These are phyloP conservation scores for Horisme vitalbata DNA, from an alignment of 2,888 invertebrate species.

Conservation along the genomic window DNA sequence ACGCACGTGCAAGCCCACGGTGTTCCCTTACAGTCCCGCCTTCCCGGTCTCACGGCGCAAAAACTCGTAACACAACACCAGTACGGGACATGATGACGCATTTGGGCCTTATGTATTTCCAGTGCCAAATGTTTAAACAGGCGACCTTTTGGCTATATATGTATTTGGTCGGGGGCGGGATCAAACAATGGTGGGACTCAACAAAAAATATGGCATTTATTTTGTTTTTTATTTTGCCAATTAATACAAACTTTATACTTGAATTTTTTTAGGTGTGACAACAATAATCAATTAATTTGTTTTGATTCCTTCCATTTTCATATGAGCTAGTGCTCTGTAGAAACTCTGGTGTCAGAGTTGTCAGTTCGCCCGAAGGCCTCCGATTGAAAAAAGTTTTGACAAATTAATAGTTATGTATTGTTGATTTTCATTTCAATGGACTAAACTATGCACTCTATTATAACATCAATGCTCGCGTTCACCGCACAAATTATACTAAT, in stretches of 20 bases:
- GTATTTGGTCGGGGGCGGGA: slow-evolving; percentile 14
- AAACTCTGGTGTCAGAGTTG: too few species aligned
- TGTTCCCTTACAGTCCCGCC: slow-evolving; percentile 78
- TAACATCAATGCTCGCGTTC: slow-evolving; percentile 38
- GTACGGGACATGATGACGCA: slow-evolving; percentile 37
- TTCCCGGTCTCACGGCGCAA: slow-evolving; percentile 46
- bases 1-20: slow-evolving; percentile 72
- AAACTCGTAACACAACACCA: slow-evolving; percentile 68
- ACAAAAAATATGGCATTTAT: too few species aligned
- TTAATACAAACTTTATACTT: too few species aligned
- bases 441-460: slow-evolving; percentile 10
- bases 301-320: too few species aligned
- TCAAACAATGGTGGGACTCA: too few species aligned
- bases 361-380: background rate
- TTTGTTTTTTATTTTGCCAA: too few species aligned
- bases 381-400: background rate
- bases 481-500: slow-evolving; percentile 72
- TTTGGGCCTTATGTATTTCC: slow-evolving; percentile 14
- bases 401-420: background rate
- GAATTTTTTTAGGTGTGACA: too few species aligned
- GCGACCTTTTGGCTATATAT: slow-evolving; percentile 12
- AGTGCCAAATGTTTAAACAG: slow-evolving; percentile 14
- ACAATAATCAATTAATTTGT: too few species aligned
- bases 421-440: slow-evolving; percentile 11
- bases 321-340: too few species aligned